Percentiles rank a stretch among this genome's conserved stretches.
These are phyloP conservation scores for Ammodytes dubius DNA, from an alignment of 2,113 vertebrate genomes.

Conservation along the genomic window DNA sequence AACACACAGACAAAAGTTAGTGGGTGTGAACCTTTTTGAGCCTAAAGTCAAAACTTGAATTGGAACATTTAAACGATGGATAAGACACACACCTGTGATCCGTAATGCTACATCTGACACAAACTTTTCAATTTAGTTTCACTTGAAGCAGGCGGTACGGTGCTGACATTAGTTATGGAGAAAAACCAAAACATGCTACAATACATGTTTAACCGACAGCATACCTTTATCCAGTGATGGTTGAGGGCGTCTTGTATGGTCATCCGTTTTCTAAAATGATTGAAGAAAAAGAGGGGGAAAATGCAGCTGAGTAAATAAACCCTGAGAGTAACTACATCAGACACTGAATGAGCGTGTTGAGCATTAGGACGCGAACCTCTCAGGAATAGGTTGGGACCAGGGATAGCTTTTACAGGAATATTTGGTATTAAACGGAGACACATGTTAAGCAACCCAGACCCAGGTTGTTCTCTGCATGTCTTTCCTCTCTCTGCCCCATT, in stretches of 20 bases:
- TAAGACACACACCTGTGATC: not conserved
- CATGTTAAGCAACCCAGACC: slow-evolving; percentile 18
- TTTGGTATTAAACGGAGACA: slow-evolving; percentile 59
- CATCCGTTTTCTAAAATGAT: slow-evolving; percentile 90
- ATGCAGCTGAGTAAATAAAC: slow-evolving; percentile 60
- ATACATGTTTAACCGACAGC: slow-evolving; percentile 9
- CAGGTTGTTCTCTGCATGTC: too few species aligned
- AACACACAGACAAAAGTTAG: slow-evolving; percentile 12
- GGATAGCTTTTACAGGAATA: slow-evolving; percentile 39
- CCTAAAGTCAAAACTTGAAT: not conserved
- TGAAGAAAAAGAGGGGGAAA: slow-evolving; percentile 22
- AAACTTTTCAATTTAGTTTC: not conserved
- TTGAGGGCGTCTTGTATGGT: slow-evolving; percentile 92
- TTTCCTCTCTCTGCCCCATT: too few species aligned
- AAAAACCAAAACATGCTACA: slow-evolving; percentile 56
- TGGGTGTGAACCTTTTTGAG: slow-evolving; percentile 13
- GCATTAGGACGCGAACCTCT: slow-evolving; percentile 9
- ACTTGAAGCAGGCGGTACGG: not conserved
- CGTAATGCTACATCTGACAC: not conserved
- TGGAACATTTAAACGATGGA: slow-evolving; percentile 8
- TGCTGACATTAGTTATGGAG: not conserved
- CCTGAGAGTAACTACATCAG: not conserved
- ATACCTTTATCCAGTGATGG: slow-evolving; percentile 97
- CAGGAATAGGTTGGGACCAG: slow-evolving; percentile 8
- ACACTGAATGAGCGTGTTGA: not conserved